Conservation (phyloP, 2,888 invertebrate species). For the Amiota minor region DNA sequence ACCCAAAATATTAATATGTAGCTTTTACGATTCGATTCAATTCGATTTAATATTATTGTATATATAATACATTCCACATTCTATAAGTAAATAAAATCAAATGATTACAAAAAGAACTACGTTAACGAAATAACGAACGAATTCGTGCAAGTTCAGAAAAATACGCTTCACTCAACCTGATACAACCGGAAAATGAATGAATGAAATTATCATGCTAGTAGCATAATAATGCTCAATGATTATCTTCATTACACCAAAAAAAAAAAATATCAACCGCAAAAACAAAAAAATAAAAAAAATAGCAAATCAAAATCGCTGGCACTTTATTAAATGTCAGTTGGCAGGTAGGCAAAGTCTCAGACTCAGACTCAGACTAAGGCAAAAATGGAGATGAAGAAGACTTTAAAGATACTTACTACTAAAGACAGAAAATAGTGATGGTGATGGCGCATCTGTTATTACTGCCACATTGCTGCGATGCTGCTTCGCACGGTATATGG, state of each 20-base stretch:
- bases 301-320: constrained; percentile 42
- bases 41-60: too few species aligned
- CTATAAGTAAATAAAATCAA: too few species aligned
- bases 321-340: constrained; percentile 62
- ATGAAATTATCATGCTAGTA: constrained; percentile 59
- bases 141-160: constrained; percentile 9
- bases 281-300: constrained; percentile 6
- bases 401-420: too few species aligned
- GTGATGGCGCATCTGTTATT: constrained; percentile 50
- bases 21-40: too few species aligned
- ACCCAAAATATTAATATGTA: too few species aligned
- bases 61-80: too few species aligned
- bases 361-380: too few species aligned
- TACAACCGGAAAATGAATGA: constrained; percentile 38
- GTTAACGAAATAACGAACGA: background rate
- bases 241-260: constrained; percentile 57
- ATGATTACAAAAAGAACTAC: too few species aligned
- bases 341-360: background rate
- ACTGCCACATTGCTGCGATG: constrained; percentile 22
- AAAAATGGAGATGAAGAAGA: too few species aligned
- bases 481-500: constrained; percentile 15
- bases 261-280: constrained; percentile 29
- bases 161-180: constrained; percentile 50
- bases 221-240: constrained; percentile 61
- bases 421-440: too few species aligned